Evolutionary conservation across 2,888 invertebrate genomes (phyloP).

Genomic region (Aspidapion aeneum): DNA sequence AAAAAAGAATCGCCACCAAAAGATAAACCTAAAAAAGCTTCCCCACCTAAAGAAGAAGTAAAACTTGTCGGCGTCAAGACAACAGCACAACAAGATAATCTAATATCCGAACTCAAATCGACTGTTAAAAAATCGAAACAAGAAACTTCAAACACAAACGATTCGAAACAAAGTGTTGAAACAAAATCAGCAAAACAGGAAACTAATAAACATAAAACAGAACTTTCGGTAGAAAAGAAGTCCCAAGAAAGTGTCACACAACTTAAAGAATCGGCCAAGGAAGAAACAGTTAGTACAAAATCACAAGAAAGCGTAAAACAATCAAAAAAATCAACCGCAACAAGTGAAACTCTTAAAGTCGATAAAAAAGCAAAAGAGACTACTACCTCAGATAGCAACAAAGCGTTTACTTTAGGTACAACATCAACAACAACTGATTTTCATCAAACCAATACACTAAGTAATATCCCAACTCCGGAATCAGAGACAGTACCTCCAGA

Average conservation of each 20-base stretch:
- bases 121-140: conserved; percentile 18
- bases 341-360: conserved; percentile 20
- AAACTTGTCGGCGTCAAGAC: conserved; percentile 23
- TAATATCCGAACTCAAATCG: conserved; percentile 26
- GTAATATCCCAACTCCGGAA: conserved; percentile 32
- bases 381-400: conserved; percentile 31
- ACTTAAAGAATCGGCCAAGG: no score
- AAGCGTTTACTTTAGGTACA: conserved; percentile 17
- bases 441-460: conserved; percentile 29
- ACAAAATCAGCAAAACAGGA: neutral
- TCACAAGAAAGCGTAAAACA: conserved; percentile 22
- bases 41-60: conserved; percentile 10
- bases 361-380: conserved; percentile 27
- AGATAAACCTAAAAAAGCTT: neutral
- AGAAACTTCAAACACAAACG: neutral
- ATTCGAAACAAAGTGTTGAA: neutral
- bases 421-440: conserved; percentile 27
- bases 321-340: conserved; percentile 7
- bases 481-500: conserved; percentile 24
- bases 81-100: conserved; percentile 22
- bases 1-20: conserved; percentile 4
- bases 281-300: conserved; percentile 25
- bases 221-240: neutral
- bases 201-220: no score
- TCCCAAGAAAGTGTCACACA: no score